phyloP scores from a whole-genome alignment of 2,113 vertebrate genomes.

The Asarcornis scutulata region DNA sequence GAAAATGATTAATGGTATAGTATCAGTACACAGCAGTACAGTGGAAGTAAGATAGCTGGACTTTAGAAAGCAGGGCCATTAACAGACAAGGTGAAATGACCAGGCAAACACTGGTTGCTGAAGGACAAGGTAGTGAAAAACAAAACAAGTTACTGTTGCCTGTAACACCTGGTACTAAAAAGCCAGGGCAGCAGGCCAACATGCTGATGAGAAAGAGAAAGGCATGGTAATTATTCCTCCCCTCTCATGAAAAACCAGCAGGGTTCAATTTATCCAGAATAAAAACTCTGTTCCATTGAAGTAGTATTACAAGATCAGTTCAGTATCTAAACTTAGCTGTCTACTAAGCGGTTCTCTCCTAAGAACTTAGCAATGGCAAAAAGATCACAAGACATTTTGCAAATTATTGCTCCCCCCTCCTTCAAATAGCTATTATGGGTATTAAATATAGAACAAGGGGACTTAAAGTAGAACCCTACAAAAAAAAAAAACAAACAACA shows the following conservation, averaged over 20 bases:
- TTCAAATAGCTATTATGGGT: background rate
- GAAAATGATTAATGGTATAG: conserved; percentile 33
- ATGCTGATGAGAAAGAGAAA: conserved; percentile 10
- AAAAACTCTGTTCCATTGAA: background rate
- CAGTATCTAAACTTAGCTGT: background rate
- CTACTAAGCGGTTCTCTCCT: background rate
- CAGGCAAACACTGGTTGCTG: background rate
- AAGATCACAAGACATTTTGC: background rate
- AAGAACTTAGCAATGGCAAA: background rate
- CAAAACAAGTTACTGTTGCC: background rate
- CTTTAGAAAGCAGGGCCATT: background rate
- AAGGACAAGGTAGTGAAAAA: conserved; percentile 12
- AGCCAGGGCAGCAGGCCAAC: conserved; percentile 15
- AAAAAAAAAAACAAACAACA: background rate
- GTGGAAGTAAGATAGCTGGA: background rate
- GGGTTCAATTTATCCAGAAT: conserved; percentile 15
- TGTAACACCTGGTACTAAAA: conserved; percentile 10
- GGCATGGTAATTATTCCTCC: background rate
- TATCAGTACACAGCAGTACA: background rate
- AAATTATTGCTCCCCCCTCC: background rate
- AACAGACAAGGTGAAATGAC: conserved; percentile 8
- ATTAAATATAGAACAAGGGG: background rate
- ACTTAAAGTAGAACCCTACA: background rate
- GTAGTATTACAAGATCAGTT: background rate
- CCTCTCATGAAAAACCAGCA: background rate